A percentile compares a stretch with the other conserved stretches of the same genome.
These are phyloP conservation scores for Pachydiplax longipennis DNA, from an alignment of 2,888 invertebrate species.

Conservation along the genomic window DNA sequence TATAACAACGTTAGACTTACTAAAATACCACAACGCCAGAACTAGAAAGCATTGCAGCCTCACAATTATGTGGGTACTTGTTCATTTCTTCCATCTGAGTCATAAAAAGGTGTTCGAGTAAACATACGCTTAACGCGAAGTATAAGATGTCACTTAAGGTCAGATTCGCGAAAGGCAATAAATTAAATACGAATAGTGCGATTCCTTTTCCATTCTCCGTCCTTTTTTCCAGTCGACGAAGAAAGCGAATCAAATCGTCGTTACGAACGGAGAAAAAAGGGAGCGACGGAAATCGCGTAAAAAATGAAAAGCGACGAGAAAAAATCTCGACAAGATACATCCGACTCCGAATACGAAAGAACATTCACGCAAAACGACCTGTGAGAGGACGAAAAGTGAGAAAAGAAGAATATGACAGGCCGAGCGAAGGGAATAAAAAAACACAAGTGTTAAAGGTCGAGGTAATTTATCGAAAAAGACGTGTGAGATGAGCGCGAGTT, in stretches of 20 bases:
- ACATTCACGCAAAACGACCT: neutral
- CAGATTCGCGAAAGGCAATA: too few relatives aligned
- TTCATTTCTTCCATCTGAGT: too few relatives aligned
- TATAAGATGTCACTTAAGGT: too few relatives aligned
- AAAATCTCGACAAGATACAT: neutral
- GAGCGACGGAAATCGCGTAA: neutral
- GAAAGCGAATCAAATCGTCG: neutral
- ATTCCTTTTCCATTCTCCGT: neutral
- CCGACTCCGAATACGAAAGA: neutral
- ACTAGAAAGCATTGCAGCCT: too few relatives aligned
- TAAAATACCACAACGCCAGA: too few relatives aligned
- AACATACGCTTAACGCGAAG: too few relatives aligned
- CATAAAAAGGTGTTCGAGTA: too few relatives aligned
- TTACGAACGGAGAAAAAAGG: neutral
- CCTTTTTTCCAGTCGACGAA: neutral
- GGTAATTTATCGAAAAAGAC: neutral
- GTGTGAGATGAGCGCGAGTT: too few relatives aligned
- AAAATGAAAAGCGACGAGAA: neutral
- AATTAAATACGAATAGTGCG: too few relatives aligned
- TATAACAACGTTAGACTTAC: too few relatives aligned
- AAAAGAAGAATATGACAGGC: neutral
- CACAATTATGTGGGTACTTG: too few relatives aligned
- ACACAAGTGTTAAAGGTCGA: neutral
- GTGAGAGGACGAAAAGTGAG: neutral
- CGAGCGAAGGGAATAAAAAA: neutral